Evolutionary conservation across 37 sponge, comb jelly and placozoan genomes (phyloP).

Genomic region (Dysidea cf. avara): DNA sequence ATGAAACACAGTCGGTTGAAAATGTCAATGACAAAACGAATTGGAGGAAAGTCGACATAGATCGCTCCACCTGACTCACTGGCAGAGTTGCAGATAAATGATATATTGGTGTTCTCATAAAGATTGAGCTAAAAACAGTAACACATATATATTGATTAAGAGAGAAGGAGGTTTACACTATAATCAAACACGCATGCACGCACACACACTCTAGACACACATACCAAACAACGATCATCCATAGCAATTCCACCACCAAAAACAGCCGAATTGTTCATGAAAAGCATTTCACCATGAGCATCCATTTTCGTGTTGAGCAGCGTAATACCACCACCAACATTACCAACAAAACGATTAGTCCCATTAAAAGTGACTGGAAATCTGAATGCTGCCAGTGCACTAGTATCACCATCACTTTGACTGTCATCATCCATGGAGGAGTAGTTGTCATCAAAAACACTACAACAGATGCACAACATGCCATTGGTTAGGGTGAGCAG

Average conservation of each 20-base stretch:
- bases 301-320: slow-evolving; percentile 71
- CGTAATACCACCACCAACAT: slow-evolving; percentile 71
- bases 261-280: slow-evolving; percentile 55
- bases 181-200: too few species aligned
- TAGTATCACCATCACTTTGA: slow-evolving; percentile 61
- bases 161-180: neutral
- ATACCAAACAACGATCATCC: slow-evolving; percentile 78
- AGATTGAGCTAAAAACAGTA: slow-evolving; percentile 41
- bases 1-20: slow-evolving; percentile 79
- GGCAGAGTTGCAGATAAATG: slow-evolving; percentile 50
- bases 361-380: slow-evolving; percentile 64
- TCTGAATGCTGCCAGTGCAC: slow-evolving; percentile 77
- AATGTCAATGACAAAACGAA: slow-evolving; percentile 71
- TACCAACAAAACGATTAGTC: slow-evolving; percentile 40
- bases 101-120: slow-evolving; percentile 21
- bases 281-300: slow-evolving; percentile 34
- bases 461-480: slow-evolving; percentile 6
- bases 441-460: slow-evolving; percentile 60
- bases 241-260: slow-evolving; percentile 81
- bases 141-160: neutral
- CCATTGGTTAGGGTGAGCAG: neutral
- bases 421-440: slow-evolving; percentile 38
- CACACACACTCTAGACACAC: neutral
- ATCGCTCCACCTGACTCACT: slow-evolving; percentile 76
- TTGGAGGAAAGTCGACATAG: slow-evolving; percentile 81